phyloP scores from a whole-genome alignment of 2,888 invertebrate species.

The Chymomyza caudatula region DNA sequence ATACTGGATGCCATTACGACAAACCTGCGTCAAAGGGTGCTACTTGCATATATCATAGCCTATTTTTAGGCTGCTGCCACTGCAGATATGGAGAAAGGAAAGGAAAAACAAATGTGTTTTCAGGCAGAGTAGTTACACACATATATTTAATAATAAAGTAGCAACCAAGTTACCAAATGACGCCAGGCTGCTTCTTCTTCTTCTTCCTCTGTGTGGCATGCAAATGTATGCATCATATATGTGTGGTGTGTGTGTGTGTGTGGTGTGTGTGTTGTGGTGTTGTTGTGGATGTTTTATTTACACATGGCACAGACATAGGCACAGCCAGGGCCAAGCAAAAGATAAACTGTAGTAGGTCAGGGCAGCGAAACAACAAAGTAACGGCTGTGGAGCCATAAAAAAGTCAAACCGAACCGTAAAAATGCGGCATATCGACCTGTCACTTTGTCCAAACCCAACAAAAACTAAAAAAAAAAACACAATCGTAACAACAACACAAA shows the following conservation, averaged over 20 bases:
- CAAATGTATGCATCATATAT: background rate
- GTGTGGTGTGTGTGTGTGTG: background rate
- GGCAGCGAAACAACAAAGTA: background rate
- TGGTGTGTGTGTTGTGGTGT: background rate
- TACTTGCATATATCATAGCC: background rate
- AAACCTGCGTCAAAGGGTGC: too few species aligned
- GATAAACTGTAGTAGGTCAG: background rate
- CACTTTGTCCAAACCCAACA: background rate
- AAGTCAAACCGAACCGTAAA: background rate
- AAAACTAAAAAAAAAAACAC: background rate
- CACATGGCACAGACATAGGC: background rate
- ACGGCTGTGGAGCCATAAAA: background rate
- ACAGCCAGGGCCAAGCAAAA: background rate
- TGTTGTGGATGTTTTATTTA: background rate
- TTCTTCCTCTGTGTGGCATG: background rate
- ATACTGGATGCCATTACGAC: too few species aligned
- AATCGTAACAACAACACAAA: background rate
- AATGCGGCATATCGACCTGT: conserved; percentile 17
- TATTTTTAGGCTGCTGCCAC: background rate
- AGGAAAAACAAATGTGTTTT: background rate
- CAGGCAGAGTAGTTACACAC: background rate
- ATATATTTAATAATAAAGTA: background rate
- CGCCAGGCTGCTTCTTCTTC: background rate
- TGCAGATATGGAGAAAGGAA: background rate
- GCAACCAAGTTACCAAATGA: background rate